Evolutionary conservation across 2,888 invertebrate species (phyloP), one percentile per base, ranked within the genome.

Genomic region (Synanthedon vespiformis): DNA sequence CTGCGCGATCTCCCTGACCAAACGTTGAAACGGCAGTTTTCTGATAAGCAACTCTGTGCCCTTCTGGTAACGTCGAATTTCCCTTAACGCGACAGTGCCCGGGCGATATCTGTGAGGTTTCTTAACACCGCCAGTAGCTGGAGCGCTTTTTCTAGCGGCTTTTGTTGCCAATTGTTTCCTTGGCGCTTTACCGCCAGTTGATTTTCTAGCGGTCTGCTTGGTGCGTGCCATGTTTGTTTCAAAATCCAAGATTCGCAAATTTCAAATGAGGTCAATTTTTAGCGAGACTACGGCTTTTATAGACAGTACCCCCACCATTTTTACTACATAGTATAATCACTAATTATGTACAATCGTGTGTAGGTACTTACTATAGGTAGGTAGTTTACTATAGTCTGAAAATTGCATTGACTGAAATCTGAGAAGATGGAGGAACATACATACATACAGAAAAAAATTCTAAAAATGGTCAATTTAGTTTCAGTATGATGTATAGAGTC

Each of bases 161-260:
- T 92, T 93, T 1, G 92, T 92, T 0, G 92, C 92, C 56, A 93
- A 70, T 64, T 92, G 92, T 67, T 92, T 92, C 51, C 93, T 79
- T 0, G 92, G 92, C 34, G 92, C 92, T 70, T 92, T 92, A n/a
- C 92, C 92, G 64, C 92, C 92, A 47, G 92, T 92, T 0, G 92
- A 92, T 62, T 93, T 93, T 57, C 92, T 89, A 14, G 93, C 92
- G 0, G 92, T 93, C 63, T 93, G 92, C 80, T 93, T 93, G 8
- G 92, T 93, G 67, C 93, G 91, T 62, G 92, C 93, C 92, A 93
- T 92, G 8, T 54, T 12, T 44, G 14, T 13, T 44, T 44, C 8
- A 3, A 44, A 44, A 13, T 44, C 5, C 44, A 8, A 44, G 2
- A 34, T 34, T 51, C 52, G 11, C 16, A 5, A 22, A 22, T 22